A percentile compares a stretch with the other conserved stretches of the same genome.
These are phyloP conservation scores for Lasioglossum albipes DNA, from an alignment of 1,140 invertebrate genomes.

Conservation along the genomic window DNA sequence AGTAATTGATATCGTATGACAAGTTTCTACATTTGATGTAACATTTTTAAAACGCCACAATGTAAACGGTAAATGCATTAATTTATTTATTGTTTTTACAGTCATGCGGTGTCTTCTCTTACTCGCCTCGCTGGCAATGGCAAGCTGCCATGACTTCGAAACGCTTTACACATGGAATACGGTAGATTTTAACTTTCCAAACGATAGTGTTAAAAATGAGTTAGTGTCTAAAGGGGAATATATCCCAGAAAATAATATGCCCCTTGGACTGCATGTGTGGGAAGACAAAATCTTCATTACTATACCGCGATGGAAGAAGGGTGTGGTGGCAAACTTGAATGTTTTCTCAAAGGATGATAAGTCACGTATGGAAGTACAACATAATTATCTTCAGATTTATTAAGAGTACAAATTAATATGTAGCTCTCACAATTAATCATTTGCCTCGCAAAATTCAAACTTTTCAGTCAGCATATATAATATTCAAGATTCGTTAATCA, in stretches of 20 bases:
- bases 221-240: conserved; percentile 84
- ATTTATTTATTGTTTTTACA: background rate
- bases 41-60: no score
- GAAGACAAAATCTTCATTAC: conserved; percentile 89
- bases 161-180: conserved; percentile 85
- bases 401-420: no score
- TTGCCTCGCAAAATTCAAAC: no score
- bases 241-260: conserved; percentile 86
- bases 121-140: conserved; percentile 53
- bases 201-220: conserved; percentile 81
- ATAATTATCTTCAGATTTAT: no score
- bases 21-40: no score
- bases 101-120: conserved; percentile 55
- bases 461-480: no score
- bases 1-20: no score
- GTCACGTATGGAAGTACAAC: conserved; percentile 15
- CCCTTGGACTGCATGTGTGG: conserved; percentile 87
- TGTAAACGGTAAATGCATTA: background rate
- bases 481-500: no score
- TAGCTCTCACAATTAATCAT: no score
- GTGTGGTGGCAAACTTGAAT: conserved; percentile 86
- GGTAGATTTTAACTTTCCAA: conserved; percentile 86
- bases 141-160: conserved; percentile 71
- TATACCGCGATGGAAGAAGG: conserved; percentile 88
- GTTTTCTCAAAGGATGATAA: conserved; percentile 81